Conservation (phyloP, 2,888 invertebrate species). For the Conomelus anceps region DNA sequence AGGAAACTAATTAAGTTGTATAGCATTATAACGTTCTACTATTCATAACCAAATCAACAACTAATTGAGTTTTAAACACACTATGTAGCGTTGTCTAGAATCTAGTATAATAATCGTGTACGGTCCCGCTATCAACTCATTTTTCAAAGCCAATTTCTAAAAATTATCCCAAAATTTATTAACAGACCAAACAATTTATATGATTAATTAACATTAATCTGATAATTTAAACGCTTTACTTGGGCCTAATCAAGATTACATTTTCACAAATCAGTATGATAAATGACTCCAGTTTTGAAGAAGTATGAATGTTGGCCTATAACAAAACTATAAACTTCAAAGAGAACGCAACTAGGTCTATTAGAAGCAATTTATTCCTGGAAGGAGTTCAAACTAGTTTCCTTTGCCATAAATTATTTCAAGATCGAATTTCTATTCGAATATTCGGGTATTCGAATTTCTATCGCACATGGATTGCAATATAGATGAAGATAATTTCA, state of each 20-base stretch:
- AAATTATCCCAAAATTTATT: not conserved
- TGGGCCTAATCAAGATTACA: not conserved
- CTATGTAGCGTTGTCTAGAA: not conserved
- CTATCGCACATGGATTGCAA: no score
- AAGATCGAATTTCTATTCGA: no score
- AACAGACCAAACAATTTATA: not conserved
- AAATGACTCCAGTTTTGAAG: not conserved
- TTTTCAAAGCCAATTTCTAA: not conserved
- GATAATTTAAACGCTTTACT: not conserved
- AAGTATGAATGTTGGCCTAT: not conserved
- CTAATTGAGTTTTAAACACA: not conserved
- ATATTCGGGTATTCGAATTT: no score
- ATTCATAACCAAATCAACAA: no score
- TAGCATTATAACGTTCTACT: no score
- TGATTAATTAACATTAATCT: not conserved
- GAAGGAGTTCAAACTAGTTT: not conserved
- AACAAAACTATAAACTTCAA: not conserved
- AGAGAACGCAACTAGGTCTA: not conserved
- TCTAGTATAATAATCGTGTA: not conserved
- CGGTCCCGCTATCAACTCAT: not conserved
- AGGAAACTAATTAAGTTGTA: no score
- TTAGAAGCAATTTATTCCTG: not conserved
- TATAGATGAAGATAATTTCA: no score
- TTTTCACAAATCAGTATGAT: not conserved
- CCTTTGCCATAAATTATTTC: not conserved